A percentile compares a stretch with the other conserved stretches of the same genome.
These are phyloP conservation scores for Tachypleus tridentatus DNA, from an alignment of 1,140 invertebrate genomes.

Conservation along the genomic window DNA sequence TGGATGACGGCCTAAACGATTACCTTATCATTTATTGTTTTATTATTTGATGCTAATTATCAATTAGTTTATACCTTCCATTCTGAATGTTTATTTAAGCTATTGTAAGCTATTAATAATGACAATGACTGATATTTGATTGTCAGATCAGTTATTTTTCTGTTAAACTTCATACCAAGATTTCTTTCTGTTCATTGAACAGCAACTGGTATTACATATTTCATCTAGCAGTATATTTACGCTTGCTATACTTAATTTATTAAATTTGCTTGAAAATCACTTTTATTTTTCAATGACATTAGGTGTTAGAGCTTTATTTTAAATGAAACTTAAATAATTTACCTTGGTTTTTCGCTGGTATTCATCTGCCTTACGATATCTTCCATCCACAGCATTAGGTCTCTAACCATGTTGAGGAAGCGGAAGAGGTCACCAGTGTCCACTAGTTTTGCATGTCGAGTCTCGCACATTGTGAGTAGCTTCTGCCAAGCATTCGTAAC, in stretches of 20 bases:
- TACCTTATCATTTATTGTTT: no score
- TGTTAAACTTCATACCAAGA: constrained; percentile 5
- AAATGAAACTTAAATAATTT: constrained; percentile 15
- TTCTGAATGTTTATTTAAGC: no score
- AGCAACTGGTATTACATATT: no score
- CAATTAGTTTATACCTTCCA: no score
- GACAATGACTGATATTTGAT: no score
- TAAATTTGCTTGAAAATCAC: neutral
- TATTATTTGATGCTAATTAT: no score
- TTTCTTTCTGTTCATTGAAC: neutral
- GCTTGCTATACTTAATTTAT: no score
- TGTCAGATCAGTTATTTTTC: no score
- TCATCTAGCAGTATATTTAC: no score
- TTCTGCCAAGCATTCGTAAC: constrained; percentile 91
- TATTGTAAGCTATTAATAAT: no score
- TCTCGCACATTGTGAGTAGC: constrained; percentile 72
- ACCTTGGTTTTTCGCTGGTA: constrained; percentile 90
- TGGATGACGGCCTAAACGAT: no score
- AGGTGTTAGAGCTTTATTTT: no score
- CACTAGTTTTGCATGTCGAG: constrained; percentile 65
- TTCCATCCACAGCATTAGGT: constrained; percentile 96
- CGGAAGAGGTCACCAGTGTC: constrained; percentile 90
- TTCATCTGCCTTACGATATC: constrained; percentile 94
- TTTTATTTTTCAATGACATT: neutral
- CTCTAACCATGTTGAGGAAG: constrained; percentile 95